phyloP scores from a whole-genome alignment of 1,140 invertebrate genomes.

The Hypsibius dujardini region DNA sequence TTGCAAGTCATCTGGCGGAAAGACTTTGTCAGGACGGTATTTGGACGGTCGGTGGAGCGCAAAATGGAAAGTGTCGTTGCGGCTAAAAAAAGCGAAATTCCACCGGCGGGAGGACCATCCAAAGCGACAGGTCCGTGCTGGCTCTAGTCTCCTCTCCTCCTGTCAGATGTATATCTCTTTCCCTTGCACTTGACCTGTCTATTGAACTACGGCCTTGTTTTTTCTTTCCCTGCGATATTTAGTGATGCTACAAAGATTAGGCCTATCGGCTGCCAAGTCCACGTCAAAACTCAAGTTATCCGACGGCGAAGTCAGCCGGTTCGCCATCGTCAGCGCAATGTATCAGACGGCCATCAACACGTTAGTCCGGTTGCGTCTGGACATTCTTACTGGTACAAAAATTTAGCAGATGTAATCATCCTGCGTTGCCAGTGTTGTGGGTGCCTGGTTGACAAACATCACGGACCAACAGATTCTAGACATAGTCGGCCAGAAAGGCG shows the following conservation, averaged over 20 bases:
- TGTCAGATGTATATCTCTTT: no score
- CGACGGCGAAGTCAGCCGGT: constrained; percentile 55
- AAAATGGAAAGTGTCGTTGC: constrained; percentile 50
- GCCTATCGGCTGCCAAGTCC: constrained; percentile 19
- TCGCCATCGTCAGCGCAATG: constrained; percentile 66
- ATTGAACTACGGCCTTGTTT: no score
- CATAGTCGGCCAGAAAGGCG: no score
- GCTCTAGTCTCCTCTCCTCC: no score
- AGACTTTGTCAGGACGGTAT: neutral
- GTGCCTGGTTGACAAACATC: no score
- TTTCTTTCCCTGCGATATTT: no score
- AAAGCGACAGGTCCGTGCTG: constrained; percentile 19
- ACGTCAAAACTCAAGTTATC: constrained; percentile 46
- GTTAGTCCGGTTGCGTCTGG: constrained; percentile 70
- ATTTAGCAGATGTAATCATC: no score
- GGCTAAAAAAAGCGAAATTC: constrained; percentile 49
- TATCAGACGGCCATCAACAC: constrained; percentile 77
- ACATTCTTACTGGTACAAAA: constrained; percentile 72
- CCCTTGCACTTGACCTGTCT: constrained; percentile 26
- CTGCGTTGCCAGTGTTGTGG: no score
- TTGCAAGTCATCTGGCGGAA: neutral
- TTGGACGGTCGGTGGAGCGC: constrained; percentile 36
- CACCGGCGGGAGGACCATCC: constrained; percentile 33
- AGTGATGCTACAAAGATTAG: constrained; percentile 5
- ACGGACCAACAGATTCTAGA: no score